phyloP scores from a whole-genome alignment of 2,113 vertebrate species.

The Nothobranchius furzeri region DNA sequence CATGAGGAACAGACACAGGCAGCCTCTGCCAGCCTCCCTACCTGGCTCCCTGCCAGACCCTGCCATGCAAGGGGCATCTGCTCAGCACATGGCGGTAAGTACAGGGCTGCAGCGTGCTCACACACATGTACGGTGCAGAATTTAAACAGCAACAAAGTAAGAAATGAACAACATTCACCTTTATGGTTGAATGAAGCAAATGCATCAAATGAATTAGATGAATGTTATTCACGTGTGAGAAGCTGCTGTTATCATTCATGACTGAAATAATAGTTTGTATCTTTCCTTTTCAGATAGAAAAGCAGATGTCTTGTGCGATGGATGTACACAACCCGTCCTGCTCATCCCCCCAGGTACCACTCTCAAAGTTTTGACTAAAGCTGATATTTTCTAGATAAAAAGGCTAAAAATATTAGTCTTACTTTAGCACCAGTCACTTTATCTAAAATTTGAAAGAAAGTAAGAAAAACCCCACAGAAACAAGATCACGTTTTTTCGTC shows the following conservation, averaged over 20 bases:
- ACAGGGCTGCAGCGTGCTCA: slow-evolving; percentile 2
- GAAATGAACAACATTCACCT: too few species aligned
- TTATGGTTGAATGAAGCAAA: too few species aligned
- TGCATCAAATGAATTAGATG: too few species aligned
- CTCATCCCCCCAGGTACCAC: slow-evolving; percentile 86
- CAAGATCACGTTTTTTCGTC: too few species aligned
- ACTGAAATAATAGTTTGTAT: not conserved
- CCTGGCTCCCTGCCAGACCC: slow-evolving; percentile 93
- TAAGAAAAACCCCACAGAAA: too few species aligned
- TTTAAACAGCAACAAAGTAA: not conserved
- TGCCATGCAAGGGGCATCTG: slow-evolving; percentile 92
- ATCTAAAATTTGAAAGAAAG: too few species aligned
- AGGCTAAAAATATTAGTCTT: too few species aligned
- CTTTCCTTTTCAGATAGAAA: slow-evolving; percentile 84
- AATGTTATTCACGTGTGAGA: too few species aligned
- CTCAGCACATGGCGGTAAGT: slow-evolving; percentile 92
- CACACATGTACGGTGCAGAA: slow-evolving; percentile 4
- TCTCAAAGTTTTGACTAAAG: too few species aligned
- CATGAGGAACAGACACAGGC: slow-evolving; percentile 92
- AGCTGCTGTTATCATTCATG: too few species aligned
- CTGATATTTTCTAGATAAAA: too few species aligned
- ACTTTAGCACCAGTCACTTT: too few species aligned
- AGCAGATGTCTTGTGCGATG: slow-evolving; percentile 93
- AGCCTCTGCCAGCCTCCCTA: slow-evolving; percentile 94
- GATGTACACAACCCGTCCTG: slow-evolving; percentile 87